Base-by-base conservation (phyloP, 2,888 invertebrate species). In the Lingula anatina region DNA sequence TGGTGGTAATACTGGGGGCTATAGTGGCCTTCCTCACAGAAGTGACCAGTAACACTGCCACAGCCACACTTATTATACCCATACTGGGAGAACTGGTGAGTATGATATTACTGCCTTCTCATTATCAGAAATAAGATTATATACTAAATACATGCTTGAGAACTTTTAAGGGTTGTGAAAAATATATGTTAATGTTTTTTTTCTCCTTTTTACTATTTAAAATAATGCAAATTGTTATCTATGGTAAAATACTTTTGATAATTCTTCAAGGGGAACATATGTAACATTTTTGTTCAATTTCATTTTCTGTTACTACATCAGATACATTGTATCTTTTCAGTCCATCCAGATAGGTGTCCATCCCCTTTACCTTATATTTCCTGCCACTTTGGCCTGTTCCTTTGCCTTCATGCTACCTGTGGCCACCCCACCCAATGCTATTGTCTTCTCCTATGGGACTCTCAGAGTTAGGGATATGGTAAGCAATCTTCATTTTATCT, bases 371-470 rank as follows among this genome's bases (percentile, higher is more conserved):
- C 80, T 94, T 73, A 91, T 93, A 86, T 81, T 93, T 62, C 92
- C 94, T 0, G 90, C 90, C 0, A 84, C 92, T 0, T 79, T 94
- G 24, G 87, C 90, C 2, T 90, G 91, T 73, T 92, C 92, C 47
- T 91, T 91, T 81, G 91, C 82, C 25, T 82, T 93, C 82, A 91
- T 91, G 82, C 82, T 95, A 76, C 94, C 93, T 0, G 93, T 94
- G 15, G 93, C 92, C 43, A 94, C 94, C 0, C 93, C 94, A 2
- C 93, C 94, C 18, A 95, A 95, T 78, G 94, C 95, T 3, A 89
- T 96, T 52, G 92, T 89, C 0, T 89, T 89, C 21, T 88, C 75
- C 0, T 65, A 68, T 37, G 75, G 76, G n/a, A 61, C 68, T 52
- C 53, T 78, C 20, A 67, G 59, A 44, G 71, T 76, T 3, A 50